Conservation (phyloP, 2,888 invertebrate species). For the Scaptodrosophila latifasciaeformis region DNA sequence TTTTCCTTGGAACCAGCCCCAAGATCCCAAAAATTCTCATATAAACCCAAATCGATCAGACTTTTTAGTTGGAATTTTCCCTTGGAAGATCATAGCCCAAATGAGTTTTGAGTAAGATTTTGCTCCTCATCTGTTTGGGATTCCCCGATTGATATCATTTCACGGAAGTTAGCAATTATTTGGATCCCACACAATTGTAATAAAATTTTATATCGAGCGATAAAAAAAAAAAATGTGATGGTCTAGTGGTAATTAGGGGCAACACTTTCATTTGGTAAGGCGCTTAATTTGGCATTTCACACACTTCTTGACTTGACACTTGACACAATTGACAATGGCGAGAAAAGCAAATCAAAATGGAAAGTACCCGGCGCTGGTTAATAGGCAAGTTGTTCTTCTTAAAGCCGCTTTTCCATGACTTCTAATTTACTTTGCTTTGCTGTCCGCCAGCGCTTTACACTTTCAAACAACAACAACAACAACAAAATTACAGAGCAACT, state of each 20-base stretch:
- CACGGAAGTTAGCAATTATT: no score
- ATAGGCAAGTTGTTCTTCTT: constrained; percentile 24
- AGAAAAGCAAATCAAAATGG: not conserved
- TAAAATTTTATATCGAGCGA: not conserved
- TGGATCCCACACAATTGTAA: not conserved
- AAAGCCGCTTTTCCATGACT: constrained; percentile 40
- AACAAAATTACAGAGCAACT: no score
- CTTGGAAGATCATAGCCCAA: no score
- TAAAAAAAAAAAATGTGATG: not conserved
- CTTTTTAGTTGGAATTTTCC: no score
- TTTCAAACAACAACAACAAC: no score
- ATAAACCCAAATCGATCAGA: no score
- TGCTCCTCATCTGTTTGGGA: no score
- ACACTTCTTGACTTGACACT: not conserved
- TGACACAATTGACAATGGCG: not conserved
- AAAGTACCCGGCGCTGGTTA: not conserved
- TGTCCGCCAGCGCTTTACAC: constrained; percentile 23
- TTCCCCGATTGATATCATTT: no score
- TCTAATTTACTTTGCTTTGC: constrained; percentile 6
- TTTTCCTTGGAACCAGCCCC: no score
- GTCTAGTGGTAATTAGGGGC: not conserved
- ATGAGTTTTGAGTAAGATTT: no score
- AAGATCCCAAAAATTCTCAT: no score
- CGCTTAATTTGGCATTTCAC: not conserved
- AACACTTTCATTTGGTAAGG: not conserved